phyloP scores from a whole-genome alignment of 1,140 invertebrate species.

The Reticulitermes speratus region DNA sequence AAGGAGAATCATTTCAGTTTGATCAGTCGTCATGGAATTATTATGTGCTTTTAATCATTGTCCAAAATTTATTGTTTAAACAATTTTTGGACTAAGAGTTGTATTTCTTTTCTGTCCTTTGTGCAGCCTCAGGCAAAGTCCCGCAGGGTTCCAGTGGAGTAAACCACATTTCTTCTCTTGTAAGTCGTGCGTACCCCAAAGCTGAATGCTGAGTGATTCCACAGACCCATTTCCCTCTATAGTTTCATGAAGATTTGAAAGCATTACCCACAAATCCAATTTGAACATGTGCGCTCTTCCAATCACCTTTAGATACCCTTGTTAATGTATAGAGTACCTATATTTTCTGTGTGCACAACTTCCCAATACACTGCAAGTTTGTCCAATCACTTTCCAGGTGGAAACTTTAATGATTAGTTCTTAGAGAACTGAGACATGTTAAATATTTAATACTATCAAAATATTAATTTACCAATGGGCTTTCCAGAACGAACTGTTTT shows the following conservation, averaged over 20 bases:
- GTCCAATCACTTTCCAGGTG: too few species aligned
- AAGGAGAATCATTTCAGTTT: too few species aligned
- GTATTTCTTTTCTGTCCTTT: constrained; percentile 8
- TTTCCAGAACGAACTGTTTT: too few species aligned
- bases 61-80: constrained; percentile 17
- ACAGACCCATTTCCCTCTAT: neutral
- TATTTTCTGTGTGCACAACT: neutral
- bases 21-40: neutral
- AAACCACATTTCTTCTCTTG: constrained; percentile 20
- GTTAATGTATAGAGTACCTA: neutral
- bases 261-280: neutral
- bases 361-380: neutral
- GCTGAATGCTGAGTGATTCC: constrained; percentile 27
- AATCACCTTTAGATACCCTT: neutral
- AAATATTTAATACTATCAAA: too few species aligned
- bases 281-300: neutral
- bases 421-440: too few species aligned
- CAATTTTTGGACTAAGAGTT: neutral
- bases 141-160: neutral
- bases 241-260: neutral
- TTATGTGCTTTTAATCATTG: neutral
- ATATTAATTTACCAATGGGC: too few species aligned
- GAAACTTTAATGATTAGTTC: too few species aligned
- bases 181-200: constrained; percentile 24
- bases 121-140: neutral